Conservation (phyloP, 2,888 invertebrate genomes). For the Oscheius sp. region DNA sequence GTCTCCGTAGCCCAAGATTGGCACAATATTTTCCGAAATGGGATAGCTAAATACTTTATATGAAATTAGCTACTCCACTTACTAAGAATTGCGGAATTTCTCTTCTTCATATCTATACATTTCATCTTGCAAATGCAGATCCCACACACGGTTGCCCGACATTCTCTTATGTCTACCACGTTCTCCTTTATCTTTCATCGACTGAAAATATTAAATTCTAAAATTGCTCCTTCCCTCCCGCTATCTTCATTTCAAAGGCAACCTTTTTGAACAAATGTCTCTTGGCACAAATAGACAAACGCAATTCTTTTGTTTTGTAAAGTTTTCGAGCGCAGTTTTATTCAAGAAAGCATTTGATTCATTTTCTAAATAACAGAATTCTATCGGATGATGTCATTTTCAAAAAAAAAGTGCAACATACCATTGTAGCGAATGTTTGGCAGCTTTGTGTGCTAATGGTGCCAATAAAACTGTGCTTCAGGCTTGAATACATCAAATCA, state of each 20-base stretch:
- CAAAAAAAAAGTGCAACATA: not conserved
- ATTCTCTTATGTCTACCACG: not conserved
- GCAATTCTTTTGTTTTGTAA: no score
- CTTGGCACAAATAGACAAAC: no score
- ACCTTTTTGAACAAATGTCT: no score
- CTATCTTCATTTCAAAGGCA: no score
- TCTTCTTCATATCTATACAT: not conserved
- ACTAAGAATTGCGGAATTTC: conserved; percentile 5
- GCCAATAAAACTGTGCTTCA: not conserved
- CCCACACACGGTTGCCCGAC: not conserved
- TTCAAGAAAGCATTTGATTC: not conserved
- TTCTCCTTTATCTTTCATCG: not conserved
- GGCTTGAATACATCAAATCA: conserved; percentile 8
- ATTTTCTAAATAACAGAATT: not conserved
- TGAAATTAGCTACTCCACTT: not conserved
- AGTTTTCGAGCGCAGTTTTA: no score
- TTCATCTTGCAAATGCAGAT: not conserved
- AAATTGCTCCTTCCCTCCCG: no score
- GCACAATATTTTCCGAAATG: not conserved
- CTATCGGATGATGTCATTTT: not conserved
- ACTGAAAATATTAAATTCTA: no score
- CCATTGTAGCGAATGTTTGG: not conserved
- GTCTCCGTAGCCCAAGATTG: not conserved
- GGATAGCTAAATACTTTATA: not conserved
- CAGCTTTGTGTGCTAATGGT: not conserved